phyloP scores from a whole-genome alignment of 2,113 vertebrate species.

The Bettongia penicillata region DNA sequence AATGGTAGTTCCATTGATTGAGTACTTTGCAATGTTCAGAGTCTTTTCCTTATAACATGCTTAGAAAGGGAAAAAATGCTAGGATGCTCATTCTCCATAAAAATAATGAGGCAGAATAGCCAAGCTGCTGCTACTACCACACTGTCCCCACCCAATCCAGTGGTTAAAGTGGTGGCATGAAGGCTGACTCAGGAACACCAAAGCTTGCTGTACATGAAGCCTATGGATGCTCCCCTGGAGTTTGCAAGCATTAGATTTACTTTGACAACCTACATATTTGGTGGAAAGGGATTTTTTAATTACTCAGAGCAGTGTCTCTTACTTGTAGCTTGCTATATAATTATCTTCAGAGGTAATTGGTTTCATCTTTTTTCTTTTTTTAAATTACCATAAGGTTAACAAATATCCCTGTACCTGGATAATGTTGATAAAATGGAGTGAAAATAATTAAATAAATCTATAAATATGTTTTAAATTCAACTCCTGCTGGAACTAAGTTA shows the following conservation, averaged over 20 bases:
- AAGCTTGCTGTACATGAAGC: background rate
- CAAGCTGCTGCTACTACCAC: background rate
- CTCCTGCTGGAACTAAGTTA: background rate
- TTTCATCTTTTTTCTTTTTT: background rate
- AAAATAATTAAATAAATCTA: constrained; percentile 43
- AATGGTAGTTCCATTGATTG: background rate
- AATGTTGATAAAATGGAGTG: constrained; percentile 25
- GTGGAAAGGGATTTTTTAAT: background rate
- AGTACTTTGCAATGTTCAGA: background rate
- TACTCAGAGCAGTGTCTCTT: background rate
- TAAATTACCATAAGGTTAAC: background rate
- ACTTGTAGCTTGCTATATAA: constrained; percentile 7
- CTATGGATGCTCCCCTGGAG: background rate
- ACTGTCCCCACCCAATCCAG: rapidly evolving
- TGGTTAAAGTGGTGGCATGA: too few species aligned
- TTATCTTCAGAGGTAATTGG: constrained; percentile 24
- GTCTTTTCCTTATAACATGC: background rate
- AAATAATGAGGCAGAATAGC: background rate
- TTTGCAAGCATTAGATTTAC: background rate
- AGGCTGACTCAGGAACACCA: background rate
- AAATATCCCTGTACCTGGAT: background rate
- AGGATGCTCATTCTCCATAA: background rate
- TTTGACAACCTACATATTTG: background rate
- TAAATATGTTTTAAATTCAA: background rate
- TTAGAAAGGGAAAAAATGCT: background rate